Evolutionary conservation across 1,140 invertebrate genomes (phyloP).

Genomic region (Anadara kagoshimensis): DNA sequence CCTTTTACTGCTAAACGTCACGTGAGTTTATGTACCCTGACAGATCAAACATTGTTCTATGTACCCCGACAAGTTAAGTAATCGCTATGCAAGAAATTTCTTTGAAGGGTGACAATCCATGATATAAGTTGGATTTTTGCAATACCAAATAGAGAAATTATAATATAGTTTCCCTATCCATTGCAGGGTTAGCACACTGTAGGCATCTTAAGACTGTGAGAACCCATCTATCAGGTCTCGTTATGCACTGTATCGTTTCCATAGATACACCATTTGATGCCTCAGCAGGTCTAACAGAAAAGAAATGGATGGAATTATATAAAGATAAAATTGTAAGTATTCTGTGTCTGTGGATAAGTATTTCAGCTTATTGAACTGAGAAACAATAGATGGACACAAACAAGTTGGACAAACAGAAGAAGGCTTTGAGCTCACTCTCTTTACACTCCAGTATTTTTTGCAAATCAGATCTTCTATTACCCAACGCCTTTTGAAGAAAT

Average conservation of each 20-base stretch:
- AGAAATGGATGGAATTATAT: constrained; percentile 65
- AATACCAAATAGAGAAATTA: no score
- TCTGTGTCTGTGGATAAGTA: not conserved
- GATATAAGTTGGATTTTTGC: no score
- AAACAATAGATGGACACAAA: not conserved
- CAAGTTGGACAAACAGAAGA: not conserved
- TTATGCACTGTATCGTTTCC: constrained; percentile 73
- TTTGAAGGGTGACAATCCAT: no score
- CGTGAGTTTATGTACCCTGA: no score
- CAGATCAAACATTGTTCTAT: no score
- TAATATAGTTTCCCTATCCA: not conserved
- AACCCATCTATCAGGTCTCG: constrained; percentile 92
- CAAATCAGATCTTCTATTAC: no score
- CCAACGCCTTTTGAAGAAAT: no score
- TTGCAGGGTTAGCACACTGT: constrained; percentile 88
- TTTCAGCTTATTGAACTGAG: not conserved
- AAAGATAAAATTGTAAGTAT: constrained; percentile 58
- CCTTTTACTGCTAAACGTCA: no score
- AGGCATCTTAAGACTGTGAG: constrained; percentile 92
- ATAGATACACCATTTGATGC: constrained; percentile 59
- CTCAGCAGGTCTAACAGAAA: constrained; percentile 59
- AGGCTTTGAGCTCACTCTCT: no score
- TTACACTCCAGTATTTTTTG: no score
- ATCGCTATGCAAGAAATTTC: no score
- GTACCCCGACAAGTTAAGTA: no score